These are phyloP conservation scores for Danio aesculapii DNA, from an alignment of 2,797 vertebrate genomes.

Conservation along the genomic window DNA sequence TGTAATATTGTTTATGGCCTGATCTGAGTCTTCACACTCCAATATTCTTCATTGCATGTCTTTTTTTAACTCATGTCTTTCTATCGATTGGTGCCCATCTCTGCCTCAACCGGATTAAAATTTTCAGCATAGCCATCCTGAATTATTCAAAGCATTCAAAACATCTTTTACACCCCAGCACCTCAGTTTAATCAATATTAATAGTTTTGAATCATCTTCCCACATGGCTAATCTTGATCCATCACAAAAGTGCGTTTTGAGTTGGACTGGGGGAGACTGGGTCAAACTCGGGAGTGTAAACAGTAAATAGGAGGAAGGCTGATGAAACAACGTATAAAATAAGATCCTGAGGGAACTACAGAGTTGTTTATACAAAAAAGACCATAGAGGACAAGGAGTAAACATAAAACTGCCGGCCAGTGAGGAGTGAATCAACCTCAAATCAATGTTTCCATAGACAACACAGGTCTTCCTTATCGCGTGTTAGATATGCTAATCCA, in stretches of 20 bases:
- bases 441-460: conserved; percentile 45
- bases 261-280: not conserved
- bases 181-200: conserved; percentile 79
- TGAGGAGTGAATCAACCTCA: conserved; percentile 47
- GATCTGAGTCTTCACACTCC: conserved; percentile 17
- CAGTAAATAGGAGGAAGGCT: conserved; percentile 11
- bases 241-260: conserved; percentile 31
- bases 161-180: conserved; percentile 78
- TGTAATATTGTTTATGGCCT: conserved; percentile 35
- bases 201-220: conserved; percentile 52
- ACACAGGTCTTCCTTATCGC: conserved; percentile 26
- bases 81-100: conserved; percentile 46
- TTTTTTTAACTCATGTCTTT: conserved; percentile 24
- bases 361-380: conserved; percentile 1
- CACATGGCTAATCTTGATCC: conserved; percentile 15
- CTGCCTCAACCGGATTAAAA: conserved; percentile 40
- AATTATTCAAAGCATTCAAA: conserved; percentile 83
- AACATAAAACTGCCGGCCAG: conserved; percentile 33
- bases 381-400: not conserved
- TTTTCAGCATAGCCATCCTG: conserved; percentile 74
- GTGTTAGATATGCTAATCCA: conserved; percentile 45
- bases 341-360: conserved; percentile 21
- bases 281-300: conserved; percentile 16
- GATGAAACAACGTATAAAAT: conserved; percentile 32
- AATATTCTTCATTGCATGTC: conserved; percentile 49